These are phyloP conservation scores for Pandemis heparana DNA, from an alignment of 2,888 invertebrate genomes.

Conservation along the genomic window DNA sequence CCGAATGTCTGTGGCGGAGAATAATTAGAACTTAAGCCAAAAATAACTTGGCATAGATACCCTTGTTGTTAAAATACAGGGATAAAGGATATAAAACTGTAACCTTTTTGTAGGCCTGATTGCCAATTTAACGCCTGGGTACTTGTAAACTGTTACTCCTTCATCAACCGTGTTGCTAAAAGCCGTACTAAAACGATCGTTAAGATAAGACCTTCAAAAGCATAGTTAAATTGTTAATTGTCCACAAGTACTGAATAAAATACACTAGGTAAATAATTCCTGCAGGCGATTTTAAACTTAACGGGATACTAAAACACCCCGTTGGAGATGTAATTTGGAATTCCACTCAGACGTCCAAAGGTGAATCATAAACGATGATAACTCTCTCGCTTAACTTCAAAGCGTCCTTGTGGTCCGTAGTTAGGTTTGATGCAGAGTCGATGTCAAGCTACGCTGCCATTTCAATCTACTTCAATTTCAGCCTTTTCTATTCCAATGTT, in stretches of 20 bases:
- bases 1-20: too few relatives aligned
- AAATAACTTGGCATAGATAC: too few relatives aligned
- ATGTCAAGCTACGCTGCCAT: conserved; percentile 23
- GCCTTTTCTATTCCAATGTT: conserved; percentile 25
- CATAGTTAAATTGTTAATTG: conserved; percentile 27
- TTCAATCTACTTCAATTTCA: conserved; percentile 28
- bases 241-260: conserved; percentile 25
- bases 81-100: too few relatives aligned
- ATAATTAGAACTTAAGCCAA: too few relatives aligned
- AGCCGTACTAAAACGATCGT: conserved; percentile 8
- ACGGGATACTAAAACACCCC: conserved; percentile 19
- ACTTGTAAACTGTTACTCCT: background rate
- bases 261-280: conserved; percentile 18
- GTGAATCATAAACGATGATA: conserved; percentile 56
- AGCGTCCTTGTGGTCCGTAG: conserved; percentile 59
- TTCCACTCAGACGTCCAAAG: conserved; percentile 43
- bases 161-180: background rate
- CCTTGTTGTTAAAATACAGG: too few relatives aligned
- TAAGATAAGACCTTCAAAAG: conserved; percentile 19
- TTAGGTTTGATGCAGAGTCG: conserved; percentile 51
- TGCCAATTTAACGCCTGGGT: background rate
- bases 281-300: conserved; percentile 8
- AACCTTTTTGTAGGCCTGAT: background rate
- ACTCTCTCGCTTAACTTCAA: conserved; percentile 48
- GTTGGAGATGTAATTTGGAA: conserved; percentile 22